A percentile compares a stretch with the other conserved stretches of the same genome.
phyloP scores from a whole-genome alignment of 2,797 vertebrate species.

The Uromys caudimaculatus region DNA sequence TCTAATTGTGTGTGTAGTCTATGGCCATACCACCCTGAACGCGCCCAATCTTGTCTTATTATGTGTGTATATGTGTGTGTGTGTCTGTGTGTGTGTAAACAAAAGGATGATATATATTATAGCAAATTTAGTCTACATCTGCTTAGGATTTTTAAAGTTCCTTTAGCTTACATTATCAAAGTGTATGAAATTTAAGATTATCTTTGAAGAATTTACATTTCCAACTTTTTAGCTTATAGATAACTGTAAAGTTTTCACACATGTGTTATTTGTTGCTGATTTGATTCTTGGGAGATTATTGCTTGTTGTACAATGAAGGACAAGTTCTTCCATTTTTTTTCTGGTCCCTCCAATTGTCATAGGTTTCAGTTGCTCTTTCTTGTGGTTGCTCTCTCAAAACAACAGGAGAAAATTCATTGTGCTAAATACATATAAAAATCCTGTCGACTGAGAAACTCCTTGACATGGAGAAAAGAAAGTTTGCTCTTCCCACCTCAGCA shows the following conservation, averaged over 20 bases:
- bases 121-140: constrained; percentile 15
- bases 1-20: background rate
- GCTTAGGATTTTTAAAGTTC: background rate
- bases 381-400: constrained; percentile 29
- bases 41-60: no score
- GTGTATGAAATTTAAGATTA: background rate
- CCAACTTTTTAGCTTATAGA: background rate
- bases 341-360: background rate
- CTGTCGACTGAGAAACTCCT: background rate
- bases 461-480: background rate
- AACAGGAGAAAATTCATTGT: constrained; percentile 44
- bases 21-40: no score
- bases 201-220: constrained; percentile 33
- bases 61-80: background rate
- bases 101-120: no score
- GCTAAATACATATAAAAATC: background rate
- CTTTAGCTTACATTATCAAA: constrained; percentile 7
- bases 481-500: background rate
- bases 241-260: background rate
- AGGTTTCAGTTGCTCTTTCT: constrained; percentile 39
- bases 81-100: background rate
- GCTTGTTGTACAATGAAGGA: background rate
- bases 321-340: constrained; percentile 54
- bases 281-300: constrained; percentile 42
- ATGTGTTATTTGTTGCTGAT: background rate